A percentile compares a stretch with the other conserved stretches of the same genome.
These are phyloP conservation scores for Sympetrum striolatum DNA, from an alignment of 2,888 invertebrate species.

Conservation along the genomic window DNA sequence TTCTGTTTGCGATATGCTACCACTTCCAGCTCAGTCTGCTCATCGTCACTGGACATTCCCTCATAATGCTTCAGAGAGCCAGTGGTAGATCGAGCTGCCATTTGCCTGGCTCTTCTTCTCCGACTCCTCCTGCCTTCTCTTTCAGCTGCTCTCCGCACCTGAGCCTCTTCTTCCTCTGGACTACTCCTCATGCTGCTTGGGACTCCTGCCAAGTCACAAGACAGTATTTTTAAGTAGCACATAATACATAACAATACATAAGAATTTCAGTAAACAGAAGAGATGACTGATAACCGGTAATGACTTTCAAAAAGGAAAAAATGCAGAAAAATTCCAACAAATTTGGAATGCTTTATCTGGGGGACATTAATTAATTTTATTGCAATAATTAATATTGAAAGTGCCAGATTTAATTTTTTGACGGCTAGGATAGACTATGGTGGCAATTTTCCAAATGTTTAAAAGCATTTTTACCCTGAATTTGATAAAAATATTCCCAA, in stretches of 20 bases:
- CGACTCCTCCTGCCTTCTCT: constrained; percentile 91
- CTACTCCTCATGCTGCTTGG: constrained; percentile 51
- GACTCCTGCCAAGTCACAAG: constrained; percentile 43
- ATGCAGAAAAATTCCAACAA: too few species aligned
- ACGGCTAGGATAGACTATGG: too few species aligned
- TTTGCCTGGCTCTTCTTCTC: constrained; percentile 79
- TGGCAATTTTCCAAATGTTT: too few species aligned
- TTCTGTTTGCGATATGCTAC: constrained; percentile 68
- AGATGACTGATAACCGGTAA: too few species aligned
- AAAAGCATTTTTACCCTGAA: not conserved
- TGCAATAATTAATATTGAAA: too few species aligned
- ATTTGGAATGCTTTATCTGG: too few species aligned
- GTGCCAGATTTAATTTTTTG: too few species aligned
- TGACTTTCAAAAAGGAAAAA: too few species aligned
- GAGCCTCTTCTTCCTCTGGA: constrained; percentile 69
- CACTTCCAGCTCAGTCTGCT: constrained; percentile 84
- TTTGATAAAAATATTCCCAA: not conserved
- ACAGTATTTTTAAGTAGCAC: not conserved
- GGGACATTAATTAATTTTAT: too few species aligned
- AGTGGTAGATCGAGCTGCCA: constrained; percentile 63
- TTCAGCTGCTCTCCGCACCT: constrained; percentile 83
- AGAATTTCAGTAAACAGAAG: not conserved
- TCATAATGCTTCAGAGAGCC: constrained; percentile 73
- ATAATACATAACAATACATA: not conserved
- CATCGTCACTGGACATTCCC: constrained; percentile 97